These are phyloP conservation scores for Eupsilia transversa DNA, from an alignment of 2,888 invertebrate genomes.

Conservation along the genomic window DNA sequence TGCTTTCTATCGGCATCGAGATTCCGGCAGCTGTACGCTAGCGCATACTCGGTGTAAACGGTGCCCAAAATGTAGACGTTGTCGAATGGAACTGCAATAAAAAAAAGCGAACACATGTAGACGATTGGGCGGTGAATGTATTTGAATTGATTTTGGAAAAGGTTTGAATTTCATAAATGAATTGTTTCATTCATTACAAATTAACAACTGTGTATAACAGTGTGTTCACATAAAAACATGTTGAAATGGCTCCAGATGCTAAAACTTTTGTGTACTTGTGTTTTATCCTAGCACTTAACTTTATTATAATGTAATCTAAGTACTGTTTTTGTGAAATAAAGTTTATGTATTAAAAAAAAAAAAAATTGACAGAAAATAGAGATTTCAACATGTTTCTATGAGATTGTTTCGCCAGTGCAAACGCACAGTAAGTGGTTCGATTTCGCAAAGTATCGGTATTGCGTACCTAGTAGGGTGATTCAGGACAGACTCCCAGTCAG, in stretches of 20 bases:
- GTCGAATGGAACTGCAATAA: constrained; percentile 73
- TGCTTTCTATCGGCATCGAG: constrained; percentile 73
- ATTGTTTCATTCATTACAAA: neutral
- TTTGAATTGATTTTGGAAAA: neutral
- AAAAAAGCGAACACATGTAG: neutral
- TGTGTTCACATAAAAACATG: too few species aligned
- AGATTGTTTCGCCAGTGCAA: too few species aligned
- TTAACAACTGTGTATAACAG: too few species aligned
- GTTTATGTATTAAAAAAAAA: too few species aligned
- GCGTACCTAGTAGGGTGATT: neutral
- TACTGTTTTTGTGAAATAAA: too few species aligned
- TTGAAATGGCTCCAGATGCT: too few species aligned
- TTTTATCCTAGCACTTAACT: too few species aligned
- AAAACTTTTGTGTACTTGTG: too few species aligned
- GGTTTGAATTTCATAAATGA: neutral
- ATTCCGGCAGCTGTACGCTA: constrained; percentile 91
- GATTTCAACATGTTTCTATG: too few species aligned
- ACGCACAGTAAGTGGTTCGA: neutral
- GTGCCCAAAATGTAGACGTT: constrained; percentile 92
- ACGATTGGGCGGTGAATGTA: neutral
- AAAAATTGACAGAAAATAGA: too few species aligned
- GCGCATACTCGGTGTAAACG: constrained; percentile 91
- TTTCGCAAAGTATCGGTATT: neutral
- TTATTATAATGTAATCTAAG: too few species aligned
- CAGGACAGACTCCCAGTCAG: neutral